Percentiles rank a stretch among this genome's conserved stretches.
These are phyloP conservation scores for Amblyjoppa fuscipennis DNA, from an alignment of 2,888 invertebrate genomes.

Conservation along the genomic window DNA sequence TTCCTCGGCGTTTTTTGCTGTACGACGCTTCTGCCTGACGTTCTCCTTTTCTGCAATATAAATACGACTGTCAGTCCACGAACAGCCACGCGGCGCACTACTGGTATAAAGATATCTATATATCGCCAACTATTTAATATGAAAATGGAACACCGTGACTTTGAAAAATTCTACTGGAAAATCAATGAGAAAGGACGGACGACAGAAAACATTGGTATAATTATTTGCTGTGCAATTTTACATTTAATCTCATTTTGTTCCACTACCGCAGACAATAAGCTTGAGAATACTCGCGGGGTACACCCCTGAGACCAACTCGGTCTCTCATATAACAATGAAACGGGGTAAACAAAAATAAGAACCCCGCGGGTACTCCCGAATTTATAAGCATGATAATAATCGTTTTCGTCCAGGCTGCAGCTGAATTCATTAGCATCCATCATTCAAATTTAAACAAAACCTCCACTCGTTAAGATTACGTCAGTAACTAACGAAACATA, in stretches of 20 bases:
- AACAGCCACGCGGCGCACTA: background rate
- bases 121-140: background rate
- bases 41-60: conserved; percentile 74
- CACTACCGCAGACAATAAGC: background rate
- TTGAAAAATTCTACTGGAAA: too few species aligned
- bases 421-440: conserved; percentile 37
- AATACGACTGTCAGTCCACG: conserved; percentile 23
- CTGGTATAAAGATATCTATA: background rate
- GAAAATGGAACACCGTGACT: background rate
- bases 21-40: conserved; percentile 78
- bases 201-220: too few species aligned
- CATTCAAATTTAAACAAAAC: conserved; percentile 34
- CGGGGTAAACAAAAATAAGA: background rate
- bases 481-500: background rate
- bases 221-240: background rate
- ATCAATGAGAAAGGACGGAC: too few species aligned
- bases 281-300: background rate
- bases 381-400: conserved; percentile 7
- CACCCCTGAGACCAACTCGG: background rate
- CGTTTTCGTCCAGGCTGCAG: conserved; percentile 64
- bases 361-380: background rate
- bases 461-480: background rate
- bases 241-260: too few species aligned
- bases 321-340: background rate
- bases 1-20: conserved; percentile 80